These are phyloP conservation scores for Proteles cristata DNA, from an alignment of 2,113 vertebrate genomes.

Conservation along the genomic window DNA sequence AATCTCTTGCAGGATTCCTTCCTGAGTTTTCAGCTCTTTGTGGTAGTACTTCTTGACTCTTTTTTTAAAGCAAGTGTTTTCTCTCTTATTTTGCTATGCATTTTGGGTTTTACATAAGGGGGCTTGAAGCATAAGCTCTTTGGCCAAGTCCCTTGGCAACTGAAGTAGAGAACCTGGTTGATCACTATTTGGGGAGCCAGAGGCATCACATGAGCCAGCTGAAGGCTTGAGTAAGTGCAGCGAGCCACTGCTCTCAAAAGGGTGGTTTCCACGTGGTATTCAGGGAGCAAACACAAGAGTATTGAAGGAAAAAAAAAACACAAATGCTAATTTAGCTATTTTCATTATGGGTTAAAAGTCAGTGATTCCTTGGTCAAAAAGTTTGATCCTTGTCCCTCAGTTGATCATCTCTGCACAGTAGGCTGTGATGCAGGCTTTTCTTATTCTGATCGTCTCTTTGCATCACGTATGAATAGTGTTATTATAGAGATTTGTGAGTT, in stretches of 20 bases:
- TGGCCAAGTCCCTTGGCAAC: neutral
- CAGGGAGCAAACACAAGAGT: neutral
- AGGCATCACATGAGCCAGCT: neutral
- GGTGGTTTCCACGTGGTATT: neutral
- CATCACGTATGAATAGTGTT: neutral
- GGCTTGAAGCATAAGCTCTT: neutral
- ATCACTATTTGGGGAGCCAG: neutral
- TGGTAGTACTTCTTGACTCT: neutral
- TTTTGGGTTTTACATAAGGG: neutral
- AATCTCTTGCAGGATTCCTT: neutral
- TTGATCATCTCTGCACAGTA: neutral
- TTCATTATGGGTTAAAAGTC: conserved; percentile 27
- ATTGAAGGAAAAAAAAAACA: neutral
- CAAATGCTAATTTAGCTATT: neutral
- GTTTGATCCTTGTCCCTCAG: neutral
- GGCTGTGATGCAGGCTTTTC: neutral
- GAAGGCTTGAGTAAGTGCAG: neutral
- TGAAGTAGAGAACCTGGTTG: neutral
- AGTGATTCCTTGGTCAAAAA: neutral
- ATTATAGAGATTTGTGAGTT: neutral
- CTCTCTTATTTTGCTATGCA: neutral
- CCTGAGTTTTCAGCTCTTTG: neutral
- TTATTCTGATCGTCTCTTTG: neutral
- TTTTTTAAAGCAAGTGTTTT: neutral
- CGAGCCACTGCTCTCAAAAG: neutral